Evolutionary conservation across 2,797 vertebrate species (phyloP).

Genomic region (Benthosema pterotum): DNA sequence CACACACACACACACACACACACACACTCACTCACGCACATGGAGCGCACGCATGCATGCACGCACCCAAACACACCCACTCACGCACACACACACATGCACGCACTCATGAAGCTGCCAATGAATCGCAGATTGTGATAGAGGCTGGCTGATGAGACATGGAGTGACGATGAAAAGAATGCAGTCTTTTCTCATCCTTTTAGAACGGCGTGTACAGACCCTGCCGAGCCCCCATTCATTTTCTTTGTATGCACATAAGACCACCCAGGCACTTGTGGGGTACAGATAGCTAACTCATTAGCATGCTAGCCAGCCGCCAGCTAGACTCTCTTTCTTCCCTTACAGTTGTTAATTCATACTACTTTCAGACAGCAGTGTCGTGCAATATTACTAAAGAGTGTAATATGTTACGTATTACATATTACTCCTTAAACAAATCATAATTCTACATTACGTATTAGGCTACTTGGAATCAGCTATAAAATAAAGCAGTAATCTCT

Average conservation of each 20-base stretch:
- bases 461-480: too few species aligned
- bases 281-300: not conserved
- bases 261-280: conserved; percentile 11
- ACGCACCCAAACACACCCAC: not conserved
- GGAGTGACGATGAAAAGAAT: conserved; percentile 19
- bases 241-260: conserved; percentile 8
- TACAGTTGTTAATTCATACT: not conserved
- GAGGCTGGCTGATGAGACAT: conserved; percentile 29
- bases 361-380: not conserved
- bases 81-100: conserved; percentile 4
- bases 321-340: too few species aligned
- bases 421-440: too few species aligned
- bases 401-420: too few species aligned
- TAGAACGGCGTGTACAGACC: conserved; percentile 8
- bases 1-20: not conserved
- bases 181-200: conserved; percentile 5
- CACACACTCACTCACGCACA: conserved; percentile 8
- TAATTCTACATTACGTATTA: too few species aligned
- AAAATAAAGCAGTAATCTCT: too few species aligned
- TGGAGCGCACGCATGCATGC: not conserved
- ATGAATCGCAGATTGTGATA: conserved; percentile 29
- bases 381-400: too few species aligned
- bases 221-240: conserved; percentile 1
- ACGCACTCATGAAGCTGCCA: conserved; percentile 34
- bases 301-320: not conserved